Percentiles rank a stretch among this genome's conserved stretches.
These are phyloP conservation scores for Papilio elwesi DNA, from an alignment of 2,888 invertebrate genomes.

Conservation along the genomic window DNA sequence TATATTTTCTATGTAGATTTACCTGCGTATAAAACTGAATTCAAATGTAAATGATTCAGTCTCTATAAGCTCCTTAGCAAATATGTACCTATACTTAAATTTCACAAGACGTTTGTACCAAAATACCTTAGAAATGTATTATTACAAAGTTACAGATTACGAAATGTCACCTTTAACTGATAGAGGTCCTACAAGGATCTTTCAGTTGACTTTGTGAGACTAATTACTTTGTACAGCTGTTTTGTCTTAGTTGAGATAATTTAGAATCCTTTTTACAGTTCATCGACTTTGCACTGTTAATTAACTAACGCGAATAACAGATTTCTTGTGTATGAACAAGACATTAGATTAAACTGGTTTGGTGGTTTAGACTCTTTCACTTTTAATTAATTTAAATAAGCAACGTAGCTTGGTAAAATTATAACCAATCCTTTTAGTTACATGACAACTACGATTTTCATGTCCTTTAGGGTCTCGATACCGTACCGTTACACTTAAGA, in stretches of 20 bases:
- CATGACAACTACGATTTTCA: too few relatives aligned
- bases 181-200: conserved; percentile 25
- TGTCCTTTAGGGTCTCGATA: too few relatives aligned
- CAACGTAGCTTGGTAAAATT: neutral
- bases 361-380: neutral
- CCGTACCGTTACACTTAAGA: too few relatives aligned
- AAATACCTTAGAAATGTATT: conserved; percentile 12
- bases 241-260: conserved; percentile 20
- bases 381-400: neutral
- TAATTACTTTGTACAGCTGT: conserved; percentile 36
- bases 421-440: too few relatives aligned
- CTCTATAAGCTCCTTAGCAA: conserved; percentile 5
- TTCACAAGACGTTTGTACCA: neutral
- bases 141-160: neutral
- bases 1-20: neutral
- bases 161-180: conserved; percentile 24
- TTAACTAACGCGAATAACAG: conserved; percentile 34
- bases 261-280: conserved; percentile 25
- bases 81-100: neutral
- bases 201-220: conserved; percentile 25
- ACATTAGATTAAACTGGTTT: neutral
- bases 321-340: neutral
- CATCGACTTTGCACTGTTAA: conserved; percentile 12
- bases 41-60: neutral
- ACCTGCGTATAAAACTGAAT: neutral